Conservation (phyloP, 2,888 invertebrate genomes). For the Sicus ferrugineus region DNA sequence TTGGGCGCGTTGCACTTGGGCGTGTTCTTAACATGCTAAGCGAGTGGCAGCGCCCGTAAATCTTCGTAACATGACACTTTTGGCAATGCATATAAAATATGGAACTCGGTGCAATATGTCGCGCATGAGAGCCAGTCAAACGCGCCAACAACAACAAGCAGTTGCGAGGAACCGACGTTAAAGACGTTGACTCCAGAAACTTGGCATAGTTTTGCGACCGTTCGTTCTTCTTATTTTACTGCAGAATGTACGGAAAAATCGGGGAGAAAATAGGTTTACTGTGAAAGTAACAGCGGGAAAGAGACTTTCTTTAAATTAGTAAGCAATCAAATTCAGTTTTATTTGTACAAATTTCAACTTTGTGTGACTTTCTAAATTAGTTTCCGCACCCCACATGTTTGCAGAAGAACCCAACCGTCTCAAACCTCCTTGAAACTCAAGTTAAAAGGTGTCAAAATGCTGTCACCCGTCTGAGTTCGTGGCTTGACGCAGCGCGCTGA, state of each 20-base stretch:
- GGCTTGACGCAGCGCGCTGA: conserved; percentile 15
- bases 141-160: conserved; percentile 34
- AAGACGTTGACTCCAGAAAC: not conserved
- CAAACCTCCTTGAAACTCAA: not conserved
- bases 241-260: too few relatives aligned
- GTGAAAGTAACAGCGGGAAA: not conserved
- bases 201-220: not conserved
- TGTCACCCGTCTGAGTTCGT: conserved; percentile 8
- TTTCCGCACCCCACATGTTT: not conserved
- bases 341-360: not conserved
- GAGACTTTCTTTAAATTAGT: not conserved
- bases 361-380: not conserved
- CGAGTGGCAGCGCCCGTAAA: conserved; percentile 55
- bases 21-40: conserved; percentile 31
- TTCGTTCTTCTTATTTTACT: not conserved
- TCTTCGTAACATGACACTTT: conserved; percentile 65
- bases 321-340: not conserved
- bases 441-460: not conserved
- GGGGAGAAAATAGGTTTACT: too few relatives aligned
- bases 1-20: conserved; percentile 27
- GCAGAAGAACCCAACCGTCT: not conserved
- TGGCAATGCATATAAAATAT: conserved; percentile 64
- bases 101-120: conserved; percentile 58
- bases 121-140: conserved; percentile 46
- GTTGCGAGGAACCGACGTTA: not conserved